These are phyloP conservation scores for Sebastolobus altivelis DNA, from an alignment of 2,797 vertebrate genomes.

Conservation along the genomic window DNA sequence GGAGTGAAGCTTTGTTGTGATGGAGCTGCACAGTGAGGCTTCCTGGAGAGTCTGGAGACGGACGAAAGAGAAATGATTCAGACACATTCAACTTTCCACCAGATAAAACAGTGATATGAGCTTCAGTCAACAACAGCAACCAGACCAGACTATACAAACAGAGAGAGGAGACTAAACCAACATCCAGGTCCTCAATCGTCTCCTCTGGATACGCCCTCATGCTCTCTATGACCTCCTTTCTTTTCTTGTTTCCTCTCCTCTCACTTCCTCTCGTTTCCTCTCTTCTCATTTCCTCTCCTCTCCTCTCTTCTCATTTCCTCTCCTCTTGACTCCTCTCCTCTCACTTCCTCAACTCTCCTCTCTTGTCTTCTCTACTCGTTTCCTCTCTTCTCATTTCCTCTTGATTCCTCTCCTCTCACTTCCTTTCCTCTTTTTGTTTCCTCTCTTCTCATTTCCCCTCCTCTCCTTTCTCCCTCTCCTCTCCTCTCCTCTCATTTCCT, in stretches of 20 bases:
- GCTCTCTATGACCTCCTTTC: conserved; percentile 19
- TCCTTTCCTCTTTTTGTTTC: neutral
- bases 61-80: neutral
- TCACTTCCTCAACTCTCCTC: neutral
- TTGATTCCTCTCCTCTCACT: neutral
- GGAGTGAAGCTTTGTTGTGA: conserved; percentile 34
- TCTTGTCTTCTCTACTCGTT: neutral
- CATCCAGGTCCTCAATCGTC: conserved; percentile 54
- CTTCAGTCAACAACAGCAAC: conserved; percentile 62
- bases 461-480: neutral
- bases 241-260: neutral
- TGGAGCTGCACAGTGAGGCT: neutral
- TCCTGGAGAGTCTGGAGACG: conserved; percentile 2
- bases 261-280: neutral
- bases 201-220: conserved; percentile 51
- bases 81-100: conserved; percentile 31
- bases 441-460: neutral
- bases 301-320: neutral
- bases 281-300: neutral
- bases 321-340: neutral
- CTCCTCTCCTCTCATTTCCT: neutral
- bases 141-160: conserved; percentile 75
- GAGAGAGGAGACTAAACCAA: conserved; percentile 64
- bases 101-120: conserved; percentile 55
- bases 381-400: too few species aligned